Percentiles rank a stretch among this genome's conserved stretches.
These are phyloP conservation scores for Mustelus asterias DNA, from an alignment of 2,113 vertebrate species.

Conservation along the genomic window DNA sequence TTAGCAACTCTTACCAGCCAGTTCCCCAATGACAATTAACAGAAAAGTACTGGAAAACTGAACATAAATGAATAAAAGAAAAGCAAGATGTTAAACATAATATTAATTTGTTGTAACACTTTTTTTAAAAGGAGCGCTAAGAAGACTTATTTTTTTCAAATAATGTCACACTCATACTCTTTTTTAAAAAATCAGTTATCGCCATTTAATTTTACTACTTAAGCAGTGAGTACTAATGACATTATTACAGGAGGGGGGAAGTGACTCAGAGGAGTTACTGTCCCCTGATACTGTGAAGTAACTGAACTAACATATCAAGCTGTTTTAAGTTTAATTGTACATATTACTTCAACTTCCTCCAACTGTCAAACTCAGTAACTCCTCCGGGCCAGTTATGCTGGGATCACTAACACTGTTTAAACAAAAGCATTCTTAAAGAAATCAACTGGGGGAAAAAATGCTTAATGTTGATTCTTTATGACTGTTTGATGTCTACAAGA, in stretches of 20 bases:
- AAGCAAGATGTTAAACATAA: constrained; percentile 24
- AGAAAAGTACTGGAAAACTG: background rate
- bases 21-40: constrained; percentile 16
- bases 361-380: constrained; percentile 9
- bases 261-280: constrained; percentile 20
- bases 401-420: constrained; percentile 3
- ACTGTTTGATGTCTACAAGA: background rate
- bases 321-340: constrained; percentile 28
- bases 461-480: background rate
- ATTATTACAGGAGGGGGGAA: background rate
- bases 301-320: constrained; percentile 6
- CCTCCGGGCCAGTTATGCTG: background rate
- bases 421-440: constrained; percentile 5
- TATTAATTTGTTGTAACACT: background rate
- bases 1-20: background rate
- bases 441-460: background rate
- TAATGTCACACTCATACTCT: background rate
- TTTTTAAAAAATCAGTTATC: background rate
- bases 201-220: background rate
- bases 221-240: background rate
- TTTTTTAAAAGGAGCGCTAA: background rate
- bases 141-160: background rate
- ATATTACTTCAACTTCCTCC: constrained; percentile 16
- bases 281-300: constrained; percentile 13
- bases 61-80: background rate